Conservation (phyloP, 1,140 invertebrate species). For the Plutomurus gul region DNA sequence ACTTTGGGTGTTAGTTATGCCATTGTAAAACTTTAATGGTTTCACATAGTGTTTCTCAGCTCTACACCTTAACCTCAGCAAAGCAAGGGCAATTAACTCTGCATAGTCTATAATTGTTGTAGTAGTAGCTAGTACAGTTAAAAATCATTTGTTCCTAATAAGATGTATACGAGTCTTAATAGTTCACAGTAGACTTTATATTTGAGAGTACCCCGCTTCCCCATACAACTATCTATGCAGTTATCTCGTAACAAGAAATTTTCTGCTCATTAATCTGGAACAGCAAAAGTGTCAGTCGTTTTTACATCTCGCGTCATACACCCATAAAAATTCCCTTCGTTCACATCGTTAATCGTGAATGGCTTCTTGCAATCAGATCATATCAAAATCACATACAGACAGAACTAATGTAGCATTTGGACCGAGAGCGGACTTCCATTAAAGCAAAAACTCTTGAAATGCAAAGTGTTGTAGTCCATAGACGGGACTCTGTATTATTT, state of each 20-base stretch:
- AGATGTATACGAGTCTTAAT: too few species aligned
- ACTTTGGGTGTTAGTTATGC: too few species aligned
- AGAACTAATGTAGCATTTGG: background rate
- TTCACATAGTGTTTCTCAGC: too few species aligned
- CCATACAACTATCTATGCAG: background rate
- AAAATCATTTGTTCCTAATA: too few species aligned
- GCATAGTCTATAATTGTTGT: too few species aligned
- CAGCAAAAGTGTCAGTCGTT: background rate
- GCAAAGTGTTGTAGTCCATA: background rate
- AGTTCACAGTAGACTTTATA: too few species aligned
- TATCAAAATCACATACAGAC: background rate
- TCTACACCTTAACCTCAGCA: too few species aligned
- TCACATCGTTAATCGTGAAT: slow-evolving; percentile 20
- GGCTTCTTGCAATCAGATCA: background rate
- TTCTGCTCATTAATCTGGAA: background rate
- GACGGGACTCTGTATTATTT: too few species aligned
- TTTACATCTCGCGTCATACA: slow-evolving; percentile 7
- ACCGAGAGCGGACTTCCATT: background rate
- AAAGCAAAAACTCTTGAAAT: background rate
- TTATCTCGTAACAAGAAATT: background rate
- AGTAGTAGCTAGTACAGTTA: too few species aligned
- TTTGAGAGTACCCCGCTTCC: background rate
- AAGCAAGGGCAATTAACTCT: too few species aligned
- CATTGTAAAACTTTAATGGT: too few species aligned
- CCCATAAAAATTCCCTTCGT: background rate